Evolutionary conservation across 2,113 vertebrate species (phyloP).

Genomic region (Caretta caretta): DNA sequence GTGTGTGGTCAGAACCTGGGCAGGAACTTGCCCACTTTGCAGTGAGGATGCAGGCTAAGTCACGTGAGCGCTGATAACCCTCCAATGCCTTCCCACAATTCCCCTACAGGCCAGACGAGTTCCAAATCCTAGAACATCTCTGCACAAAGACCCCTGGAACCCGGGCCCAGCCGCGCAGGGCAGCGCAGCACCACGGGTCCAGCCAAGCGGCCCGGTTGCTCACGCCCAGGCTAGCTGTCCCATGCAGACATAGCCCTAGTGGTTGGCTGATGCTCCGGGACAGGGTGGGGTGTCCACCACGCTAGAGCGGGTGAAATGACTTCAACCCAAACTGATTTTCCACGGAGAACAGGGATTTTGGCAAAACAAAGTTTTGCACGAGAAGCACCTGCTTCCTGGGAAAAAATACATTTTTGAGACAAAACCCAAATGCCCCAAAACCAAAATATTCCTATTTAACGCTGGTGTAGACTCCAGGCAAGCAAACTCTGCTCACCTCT

Average conservation of each 20-base stretch:
- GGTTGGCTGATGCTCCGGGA: not conserved
- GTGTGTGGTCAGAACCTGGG: no score
- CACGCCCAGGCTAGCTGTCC: not conserved
- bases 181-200: not conserved
- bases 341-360: no score
- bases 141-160: not conserved
- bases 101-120: no score
- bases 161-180: rapidly evolving
- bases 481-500: not conserved
- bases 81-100: not conserved
- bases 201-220: not conserved
- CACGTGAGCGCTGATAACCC: not conserved
- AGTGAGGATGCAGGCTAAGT: not conserved
- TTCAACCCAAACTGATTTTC: not conserved
- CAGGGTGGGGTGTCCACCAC: no score
- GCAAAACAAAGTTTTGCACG: no score
- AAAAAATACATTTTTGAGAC: not conserved
- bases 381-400: no score
- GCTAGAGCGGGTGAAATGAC: not conserved
- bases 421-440: not conserved
- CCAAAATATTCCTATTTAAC: not conserved
- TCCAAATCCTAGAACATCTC: not conserved
- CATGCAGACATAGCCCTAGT: not conserved
- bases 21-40: not conserved
- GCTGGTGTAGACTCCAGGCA: not conserved